Base-by-base conservation (phyloP, 2,113 vertebrate genomes). In the Cathartes aura region DNA sequence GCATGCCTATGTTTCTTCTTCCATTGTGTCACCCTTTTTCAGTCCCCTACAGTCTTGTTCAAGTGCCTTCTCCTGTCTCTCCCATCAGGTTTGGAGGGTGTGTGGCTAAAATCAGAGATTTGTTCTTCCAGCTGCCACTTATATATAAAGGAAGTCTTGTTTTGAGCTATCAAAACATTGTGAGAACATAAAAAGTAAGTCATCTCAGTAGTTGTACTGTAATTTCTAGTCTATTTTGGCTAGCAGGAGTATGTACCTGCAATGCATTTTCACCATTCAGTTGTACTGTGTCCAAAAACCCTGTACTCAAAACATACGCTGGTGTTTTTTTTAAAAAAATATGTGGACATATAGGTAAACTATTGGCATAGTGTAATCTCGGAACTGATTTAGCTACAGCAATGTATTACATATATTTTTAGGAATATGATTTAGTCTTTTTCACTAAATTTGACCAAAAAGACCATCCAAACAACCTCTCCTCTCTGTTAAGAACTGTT, bases 301-400 rank as follows among this genome's bases (percentile, higher is more conserved):
- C 7, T 13, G 38, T 2, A 81, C 0, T 8, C 6, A 23, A 84
- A 94, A 55, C 3, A 5, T 6, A 11, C 0, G 0, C 6, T 18
- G 23, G 9, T 22, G 8, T 23, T 30, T n/a, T 47, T 68, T 48
- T 16, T 27, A 55, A 73, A 63, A 40, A 53, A 14, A 30, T 11
- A 60, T 26, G 10, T 18, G 3, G 8, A 40, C 38, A 36, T 55
- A 50, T 0, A 62, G 24, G 13, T 42, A 78, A 87, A 55, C 11
- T 72, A 11, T 14, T 45, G 53, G n/a, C 18, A 50, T 22, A 55
- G 14, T 22, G 16, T 27, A 42, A 78, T 45, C 34, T 36, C 32
- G 29, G 15, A 78, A 66, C 10, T 50, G 22, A 67, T 47, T 71
- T 30, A 67, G n/a, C 30, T 72, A 53, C 27, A 62, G 20, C 45